A percentile compares a stretch with the other conserved stretches of the same genome.
These are phyloP conservation scores for Steinernema hermaphroditum DNA, from an alignment of 2,888 invertebrate genomes.

Conservation along the genomic window DNA sequence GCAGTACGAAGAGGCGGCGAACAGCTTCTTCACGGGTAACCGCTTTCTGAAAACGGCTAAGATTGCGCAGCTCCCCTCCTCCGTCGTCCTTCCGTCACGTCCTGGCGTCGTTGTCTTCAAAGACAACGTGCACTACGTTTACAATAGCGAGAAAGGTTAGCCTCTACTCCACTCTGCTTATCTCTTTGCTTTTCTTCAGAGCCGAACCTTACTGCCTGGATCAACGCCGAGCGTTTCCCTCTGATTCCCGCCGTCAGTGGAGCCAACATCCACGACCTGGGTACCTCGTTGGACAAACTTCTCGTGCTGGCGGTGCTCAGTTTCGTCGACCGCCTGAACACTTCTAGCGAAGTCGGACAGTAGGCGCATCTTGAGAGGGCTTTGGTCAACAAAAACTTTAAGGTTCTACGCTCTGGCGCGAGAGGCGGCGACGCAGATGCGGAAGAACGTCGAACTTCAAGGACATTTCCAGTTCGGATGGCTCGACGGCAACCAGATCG, in stretches of 20 bases:
- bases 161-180: no score
- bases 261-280: conserved; percentile 57
- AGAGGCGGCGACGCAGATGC: conserved; percentile 45
- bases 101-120: conserved; percentile 50
- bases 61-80: conserved; percentile 33
- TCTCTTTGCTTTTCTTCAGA: conserved; percentile 26
- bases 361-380: conserved; percentile 9
- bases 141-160: conserved; percentile 40
- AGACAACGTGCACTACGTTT: conserved; percentile 48
- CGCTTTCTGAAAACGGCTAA: conserved; percentile 41
- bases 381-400: background rate
- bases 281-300: conserved; percentile 52
- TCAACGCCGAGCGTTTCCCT: conserved; percentile 61
- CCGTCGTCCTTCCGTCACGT: conserved; percentile 12
- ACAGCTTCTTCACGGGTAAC: conserved; percentile 53
- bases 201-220: conserved; percentile 49
- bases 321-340: conserved; percentile 43
- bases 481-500: conserved; percentile 85
- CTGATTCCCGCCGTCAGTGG: conserved; percentile 52
- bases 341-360: conserved; percentile 40
- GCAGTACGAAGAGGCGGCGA: conserved; percentile 47
- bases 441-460: conserved; percentile 40
- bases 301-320: conserved; percentile 58
- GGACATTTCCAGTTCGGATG: conserved; percentile 81
- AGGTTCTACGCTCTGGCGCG: conserved; percentile 51